phyloP scores from a whole-genome alignment of 2,888 invertebrate genomes.

The Heliconius hortense region DNA sequence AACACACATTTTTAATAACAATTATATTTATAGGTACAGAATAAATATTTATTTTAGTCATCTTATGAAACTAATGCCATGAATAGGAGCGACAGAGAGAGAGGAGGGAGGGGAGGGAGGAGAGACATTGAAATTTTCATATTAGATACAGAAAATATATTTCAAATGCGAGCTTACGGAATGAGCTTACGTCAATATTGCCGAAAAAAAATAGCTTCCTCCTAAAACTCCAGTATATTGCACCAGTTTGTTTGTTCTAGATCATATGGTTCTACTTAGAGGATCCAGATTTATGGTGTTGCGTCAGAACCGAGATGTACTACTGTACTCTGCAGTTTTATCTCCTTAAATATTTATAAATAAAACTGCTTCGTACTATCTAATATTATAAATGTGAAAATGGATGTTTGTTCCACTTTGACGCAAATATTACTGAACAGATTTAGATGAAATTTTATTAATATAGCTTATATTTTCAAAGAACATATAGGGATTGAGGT shows the following conservation, averaged over 20 bases:
- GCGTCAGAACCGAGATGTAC: constrained; percentile 3
- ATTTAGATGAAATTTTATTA: too few species aligned
- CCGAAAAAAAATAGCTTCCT: not conserved
- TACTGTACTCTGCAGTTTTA: constrained; percentile 1
- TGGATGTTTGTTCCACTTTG: too few species aligned
- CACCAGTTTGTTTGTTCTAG: constrained; percentile 23
- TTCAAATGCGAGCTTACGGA: not conserved
- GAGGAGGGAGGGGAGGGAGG: too few species aligned
- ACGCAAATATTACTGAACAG: too few species aligned
- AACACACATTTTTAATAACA: too few species aligned
- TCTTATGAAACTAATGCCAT: not conserved
- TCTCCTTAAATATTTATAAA: constrained; percentile 5
- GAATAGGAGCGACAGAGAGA: too few species aligned
- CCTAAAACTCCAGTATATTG: constrained; percentile 3
- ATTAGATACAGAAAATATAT: not conserved
- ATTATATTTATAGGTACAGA: too few species aligned
- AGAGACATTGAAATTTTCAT: not conserved
- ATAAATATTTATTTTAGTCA: too few species aligned
- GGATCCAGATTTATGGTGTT: constrained; percentile 19
- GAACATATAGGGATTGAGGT: too few species aligned
- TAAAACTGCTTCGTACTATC: not conserved
- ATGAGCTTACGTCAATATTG: not conserved
- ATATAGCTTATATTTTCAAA: too few species aligned
- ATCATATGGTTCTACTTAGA: constrained; percentile 16
- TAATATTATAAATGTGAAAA: too few species aligned